Percentiles rank a stretch among this genome's conserved stretches.
Conservation (phyloP, 2,797 vertebrate species). For the Echiichthys vipera region DNA sequence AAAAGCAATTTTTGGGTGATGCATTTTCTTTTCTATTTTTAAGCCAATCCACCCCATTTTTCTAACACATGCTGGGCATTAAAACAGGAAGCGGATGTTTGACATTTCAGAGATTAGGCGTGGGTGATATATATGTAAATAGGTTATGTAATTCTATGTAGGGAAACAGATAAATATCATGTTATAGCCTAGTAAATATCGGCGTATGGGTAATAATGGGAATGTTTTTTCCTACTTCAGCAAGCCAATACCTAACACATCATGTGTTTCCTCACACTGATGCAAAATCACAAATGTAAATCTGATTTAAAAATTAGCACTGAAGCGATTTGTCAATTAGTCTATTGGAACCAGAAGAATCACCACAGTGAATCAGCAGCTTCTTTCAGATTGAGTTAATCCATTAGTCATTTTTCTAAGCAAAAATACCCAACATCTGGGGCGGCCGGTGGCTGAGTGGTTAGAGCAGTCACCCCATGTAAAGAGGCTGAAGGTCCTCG, state of each 20-base stretch:
- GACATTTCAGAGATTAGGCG: neutral
- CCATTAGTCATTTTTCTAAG: neutral
- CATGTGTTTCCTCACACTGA: neutral
- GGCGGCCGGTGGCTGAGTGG: too few species aligned
- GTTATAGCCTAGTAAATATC: neutral
- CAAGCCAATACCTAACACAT: neutral
- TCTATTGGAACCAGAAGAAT: neutral
- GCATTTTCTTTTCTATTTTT: conserved; percentile 7
- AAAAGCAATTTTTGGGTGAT: conserved; percentile 8
- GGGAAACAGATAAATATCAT: neutral
- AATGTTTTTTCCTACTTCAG: neutral
- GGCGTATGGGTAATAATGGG: neutral
- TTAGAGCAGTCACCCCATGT: too few species aligned
- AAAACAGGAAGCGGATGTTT: neutral
- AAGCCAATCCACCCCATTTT: neutral
- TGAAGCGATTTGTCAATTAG: neutral
- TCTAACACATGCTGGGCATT: neutral
- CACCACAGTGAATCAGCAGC: neutral
- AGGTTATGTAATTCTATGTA: neutral
- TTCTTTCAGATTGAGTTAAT: neutral
- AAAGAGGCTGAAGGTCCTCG: too few species aligned
- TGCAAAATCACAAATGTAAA: too few species aligned
- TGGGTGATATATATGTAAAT: neutral
- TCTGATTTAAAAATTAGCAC: neutral
- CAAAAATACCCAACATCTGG: neutral